Percentiles rank a stretch among this genome's conserved stretches.
Evolutionary conservation across 2,113 vertebrate species (phyloP).

Genomic region (Numida meleagris): DNA sequence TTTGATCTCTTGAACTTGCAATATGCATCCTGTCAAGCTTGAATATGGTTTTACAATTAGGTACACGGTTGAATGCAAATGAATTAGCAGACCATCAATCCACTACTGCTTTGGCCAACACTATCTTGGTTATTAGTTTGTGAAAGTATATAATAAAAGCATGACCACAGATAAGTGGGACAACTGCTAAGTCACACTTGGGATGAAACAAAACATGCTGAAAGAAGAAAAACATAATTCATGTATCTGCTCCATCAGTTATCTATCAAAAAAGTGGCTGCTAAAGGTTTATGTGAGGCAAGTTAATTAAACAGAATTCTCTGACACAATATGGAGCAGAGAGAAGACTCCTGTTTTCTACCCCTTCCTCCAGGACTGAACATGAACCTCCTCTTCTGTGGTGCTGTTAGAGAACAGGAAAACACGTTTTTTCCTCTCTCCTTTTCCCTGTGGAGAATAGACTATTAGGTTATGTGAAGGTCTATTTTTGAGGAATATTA

Average conservation of each 20-base stretch:
- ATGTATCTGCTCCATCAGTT: background rate
- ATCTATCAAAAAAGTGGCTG: background rate
- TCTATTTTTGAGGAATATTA: background rate
- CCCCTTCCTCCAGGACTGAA: background rate
- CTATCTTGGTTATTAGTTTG: background rate
- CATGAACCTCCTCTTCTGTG: background rate
- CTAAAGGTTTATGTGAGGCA: background rate
- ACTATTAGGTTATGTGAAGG: background rate
- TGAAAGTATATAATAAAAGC: background rate
- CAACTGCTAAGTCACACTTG: background rate
- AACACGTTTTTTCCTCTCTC: background rate
- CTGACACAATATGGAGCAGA: background rate
- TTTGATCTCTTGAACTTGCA: background rate
- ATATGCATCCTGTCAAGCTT: background rate
- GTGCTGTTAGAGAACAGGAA: fast-evolving
- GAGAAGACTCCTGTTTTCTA: background rate
- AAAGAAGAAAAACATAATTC: background rate
- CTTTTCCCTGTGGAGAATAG: background rate
- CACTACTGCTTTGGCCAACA: background rate
- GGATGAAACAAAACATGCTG: background rate
- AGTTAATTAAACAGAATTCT: background rate
- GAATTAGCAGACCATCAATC: background rate
- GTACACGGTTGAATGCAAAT: background rate
- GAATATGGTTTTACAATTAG: background rate
- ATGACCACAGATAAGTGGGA: background rate